phyloP scores from a whole-genome alignment of 2,888 invertebrate genomes.

The Drosophila robusta region DNA sequence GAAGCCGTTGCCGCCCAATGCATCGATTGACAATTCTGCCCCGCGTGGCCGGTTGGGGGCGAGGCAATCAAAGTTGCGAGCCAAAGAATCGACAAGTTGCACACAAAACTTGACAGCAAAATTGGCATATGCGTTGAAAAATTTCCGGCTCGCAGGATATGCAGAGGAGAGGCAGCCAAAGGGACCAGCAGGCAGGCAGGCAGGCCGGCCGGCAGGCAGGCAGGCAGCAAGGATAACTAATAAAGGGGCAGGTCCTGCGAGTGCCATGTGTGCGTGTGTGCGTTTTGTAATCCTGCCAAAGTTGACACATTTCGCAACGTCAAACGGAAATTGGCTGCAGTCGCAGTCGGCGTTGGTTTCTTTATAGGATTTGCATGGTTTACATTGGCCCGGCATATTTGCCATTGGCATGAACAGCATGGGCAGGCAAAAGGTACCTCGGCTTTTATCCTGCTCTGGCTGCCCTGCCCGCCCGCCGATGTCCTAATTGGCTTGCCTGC shows the following conservation, averaged over 20 bases:
- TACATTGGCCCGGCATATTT: constrained; percentile 40
- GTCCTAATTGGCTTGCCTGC: constrained; percentile 58
- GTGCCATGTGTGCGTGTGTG: constrained; percentile 33
- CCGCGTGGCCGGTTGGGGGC: not conserved
- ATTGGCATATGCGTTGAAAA: constrained; percentile 78
- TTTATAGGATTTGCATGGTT: constrained; percentile 61
- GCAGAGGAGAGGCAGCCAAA: constrained; percentile 3
- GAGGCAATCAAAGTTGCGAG: constrained; percentile 33
- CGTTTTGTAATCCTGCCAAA: constrained; percentile 69
- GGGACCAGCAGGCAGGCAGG: not conserved
- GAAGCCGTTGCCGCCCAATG: constrained; percentile 26
- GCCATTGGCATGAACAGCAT: constrained; percentile 25
- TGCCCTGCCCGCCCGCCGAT: constrained; percentile 11
- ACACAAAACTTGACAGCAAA: constrained; percentile 65
- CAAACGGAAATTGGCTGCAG: constrained; percentile 75
- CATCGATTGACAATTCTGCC: constrained; percentile 28
- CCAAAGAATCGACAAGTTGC: constrained; percentile 55
- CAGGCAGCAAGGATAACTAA: constrained; percentile 49
- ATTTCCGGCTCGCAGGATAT: constrained; percentile 56
- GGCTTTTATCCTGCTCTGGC: constrained; percentile 4
- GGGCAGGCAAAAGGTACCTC: constrained; percentile 37
- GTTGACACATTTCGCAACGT: constrained; percentile 74
- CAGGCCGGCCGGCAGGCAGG: not conserved
- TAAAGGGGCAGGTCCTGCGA: constrained; percentile 43
- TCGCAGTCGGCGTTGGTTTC: constrained; percentile 53